These are phyloP conservation scores for Brachyrhaphis roseni DNA, from an alignment of 2,797 vertebrate genomes.

Conservation along the genomic window DNA sequence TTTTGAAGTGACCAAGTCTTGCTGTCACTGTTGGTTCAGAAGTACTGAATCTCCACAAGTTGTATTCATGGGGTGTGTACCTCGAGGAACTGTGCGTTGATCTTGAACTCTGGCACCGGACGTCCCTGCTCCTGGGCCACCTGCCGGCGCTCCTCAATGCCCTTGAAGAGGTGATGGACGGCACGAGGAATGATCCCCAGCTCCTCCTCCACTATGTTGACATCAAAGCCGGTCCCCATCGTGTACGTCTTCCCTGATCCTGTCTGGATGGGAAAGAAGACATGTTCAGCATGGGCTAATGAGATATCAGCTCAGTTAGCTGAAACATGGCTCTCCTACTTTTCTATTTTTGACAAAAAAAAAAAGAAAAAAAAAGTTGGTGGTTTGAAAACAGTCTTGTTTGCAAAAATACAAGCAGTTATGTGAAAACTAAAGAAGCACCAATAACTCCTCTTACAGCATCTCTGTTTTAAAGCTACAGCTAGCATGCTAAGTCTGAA, in stretches of 20 bases:
- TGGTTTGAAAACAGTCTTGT: neutral
- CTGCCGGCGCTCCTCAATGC: conserved; percentile 87
- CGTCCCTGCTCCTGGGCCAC: conserved; percentile 86
- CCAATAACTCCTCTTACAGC: neutral
- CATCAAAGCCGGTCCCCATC: conserved; percentile 95
- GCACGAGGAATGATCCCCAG: conserved; percentile 92
- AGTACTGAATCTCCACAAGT: neutral
- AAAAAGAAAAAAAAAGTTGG: neutral
- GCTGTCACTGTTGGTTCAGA: conserved; percentile 22
- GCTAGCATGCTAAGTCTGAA: neutral
- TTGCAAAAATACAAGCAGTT: neutral
- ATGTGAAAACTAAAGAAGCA: neutral
- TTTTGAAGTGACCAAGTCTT: conserved; percentile 42
- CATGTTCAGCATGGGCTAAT: neutral
- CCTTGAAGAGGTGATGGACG: conserved; percentile 89
- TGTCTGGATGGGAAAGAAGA: conserved; percentile 77
- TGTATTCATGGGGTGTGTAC: conserved; percentile 63
- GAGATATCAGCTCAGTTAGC: neutral
- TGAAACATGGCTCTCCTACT: neutral
- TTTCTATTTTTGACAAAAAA: neutral
- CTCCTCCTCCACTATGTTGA: conserved; percentile 86
- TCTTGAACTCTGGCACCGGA: conserved; percentile 93
- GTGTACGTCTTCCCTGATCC: conserved; percentile 96
- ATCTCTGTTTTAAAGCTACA: neutral
- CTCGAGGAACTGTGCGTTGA: conserved; percentile 96